These are phyloP conservation scores for Lampropteryx suffumata DNA, from an alignment of 2,888 invertebrate species.

Conservation along the genomic window DNA sequence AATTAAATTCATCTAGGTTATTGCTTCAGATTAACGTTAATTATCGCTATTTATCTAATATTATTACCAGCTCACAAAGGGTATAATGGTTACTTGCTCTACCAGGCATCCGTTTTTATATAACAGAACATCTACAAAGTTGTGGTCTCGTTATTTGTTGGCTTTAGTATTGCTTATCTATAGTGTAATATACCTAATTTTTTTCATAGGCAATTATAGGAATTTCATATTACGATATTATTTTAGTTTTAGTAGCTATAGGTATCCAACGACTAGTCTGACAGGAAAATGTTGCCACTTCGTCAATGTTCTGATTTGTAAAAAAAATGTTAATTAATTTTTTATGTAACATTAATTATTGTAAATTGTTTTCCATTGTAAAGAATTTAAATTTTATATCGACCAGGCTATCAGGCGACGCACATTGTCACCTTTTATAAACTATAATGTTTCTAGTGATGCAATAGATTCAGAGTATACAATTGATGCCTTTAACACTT, in stretches of 20 bases:
- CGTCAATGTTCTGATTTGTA: constrained; percentile 79
- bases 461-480: constrained; percentile 20
- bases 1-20: not conserved
- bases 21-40: not conserved
- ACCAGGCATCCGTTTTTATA: constrained; percentile 1
- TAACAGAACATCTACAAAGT: not conserved
- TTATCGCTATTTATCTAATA: not conserved
- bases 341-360: constrained; percentile 63
- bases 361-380: constrained; percentile 62
- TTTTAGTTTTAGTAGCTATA: constrained; percentile 51
- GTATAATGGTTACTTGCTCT: not conserved
- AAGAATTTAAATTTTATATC: constrained; percentile 50
- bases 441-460: constrained; percentile 26
- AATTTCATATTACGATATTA: constrained; percentile 47
- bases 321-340: constrained; percentile 78
- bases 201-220: constrained; percentile 8
- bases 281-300: constrained; percentile 79
- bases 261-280: constrained; percentile 76
- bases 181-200: constrained; percentile 11
- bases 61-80: not conserved
- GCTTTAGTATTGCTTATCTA: constrained; percentile 22
- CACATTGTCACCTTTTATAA: constrained; percentile 33
- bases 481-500: constrained; percentile 17
- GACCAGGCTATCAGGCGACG: constrained; percentile 64
- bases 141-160: constrained; percentile 20